These are phyloP conservation scores for Macropodus opercularis DNA, from an alignment of 2,797 vertebrate genomes.

Conservation along the genomic window DNA sequence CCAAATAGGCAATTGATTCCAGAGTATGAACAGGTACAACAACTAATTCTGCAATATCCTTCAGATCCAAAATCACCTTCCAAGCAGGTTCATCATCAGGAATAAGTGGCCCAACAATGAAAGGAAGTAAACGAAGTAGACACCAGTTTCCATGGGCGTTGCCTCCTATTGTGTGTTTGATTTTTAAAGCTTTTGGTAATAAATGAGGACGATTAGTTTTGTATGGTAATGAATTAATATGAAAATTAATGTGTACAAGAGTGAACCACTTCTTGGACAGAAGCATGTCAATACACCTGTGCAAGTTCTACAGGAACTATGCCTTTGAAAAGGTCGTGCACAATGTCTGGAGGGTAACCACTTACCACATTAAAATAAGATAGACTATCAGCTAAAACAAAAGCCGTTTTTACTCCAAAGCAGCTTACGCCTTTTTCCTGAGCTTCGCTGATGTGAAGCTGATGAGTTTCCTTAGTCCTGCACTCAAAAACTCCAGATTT, in stretches of 20 bases:
- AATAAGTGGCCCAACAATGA: constrained; percentile 1
- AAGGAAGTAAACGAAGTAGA: constrained; percentile 1
- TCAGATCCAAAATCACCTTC: constrained; percentile 14
- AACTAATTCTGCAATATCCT: constrained; percentile 2
- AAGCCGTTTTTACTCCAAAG: no score
- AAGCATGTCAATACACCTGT: background rate
- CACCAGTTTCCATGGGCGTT: no score
- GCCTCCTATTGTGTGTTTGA: no score
- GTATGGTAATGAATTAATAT: background rate
- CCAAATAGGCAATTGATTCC: constrained; percentile 1
- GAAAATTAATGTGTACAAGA: constrained; percentile 3
- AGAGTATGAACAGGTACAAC: background rate
- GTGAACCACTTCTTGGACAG: constrained; percentile 16
- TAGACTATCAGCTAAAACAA: no score
- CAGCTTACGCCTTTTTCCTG: no score
- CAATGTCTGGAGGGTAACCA: no score
- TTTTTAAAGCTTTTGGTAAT: background rate
- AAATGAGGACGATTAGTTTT: background rate
- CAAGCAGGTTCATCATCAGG: constrained; percentile 14
- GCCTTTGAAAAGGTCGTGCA: no score
- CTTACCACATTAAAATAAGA: no score
- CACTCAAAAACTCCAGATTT: no score
- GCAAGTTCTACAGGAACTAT: no score
- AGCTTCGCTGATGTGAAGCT: no score
- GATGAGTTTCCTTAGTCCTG: no score